Evolutionary conservation across 64 coral and sea anemone species (phyloP), one percentile per base, ranked within the genome.

Genomic region (Montipora efflorescens): DNA sequence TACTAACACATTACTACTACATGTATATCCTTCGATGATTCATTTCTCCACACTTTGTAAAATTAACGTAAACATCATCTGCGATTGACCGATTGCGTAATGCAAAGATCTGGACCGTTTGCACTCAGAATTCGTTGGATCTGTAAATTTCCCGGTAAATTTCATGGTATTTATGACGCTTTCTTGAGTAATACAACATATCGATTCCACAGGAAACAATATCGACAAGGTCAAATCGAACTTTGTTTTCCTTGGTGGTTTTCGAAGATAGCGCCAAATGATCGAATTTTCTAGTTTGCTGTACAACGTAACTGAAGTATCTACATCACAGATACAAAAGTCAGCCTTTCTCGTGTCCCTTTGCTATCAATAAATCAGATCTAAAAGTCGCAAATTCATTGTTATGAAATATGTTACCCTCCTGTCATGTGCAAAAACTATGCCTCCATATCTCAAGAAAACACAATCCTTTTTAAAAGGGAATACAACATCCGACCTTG

Each of bases 331-430:
- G 68, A 71, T 28, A 23, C 68, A 7, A 71, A 5, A 71, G 68
- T 3, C 20, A 71, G 2, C 21, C 68, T 71, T 21, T n/a, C 48
- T 67, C 48, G 80, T 58, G 81, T 67, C 16, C 23, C 59, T 67
- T 14, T 47, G 67, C 81, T 84, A 61, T 84, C 81, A 84, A 83
- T 44, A 47, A 23, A 66, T 68, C 61, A 45, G 4, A 68, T 22
- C 59, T 72, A 86, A 86, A 72, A 47, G 19, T 59, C 11, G 82
- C 47, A 86, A 86, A 86, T 86, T 70, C 59, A 86, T 70, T 47
- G 66, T 68, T 47, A 50, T 70, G 43, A 71, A 62, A 15, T 64
- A 71, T 71, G 21, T 8, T 4, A 15, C 19, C 45, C 3, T 43
- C 5, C 55, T 72, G 62, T 86, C 64, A 71, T 71, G 44, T 20